A percentile compares a stretch with the other conserved stretches of the same genome.
These are phyloP conservation scores for Apis cerana DNA, from an alignment of 1,140 invertebrate species.

Conservation along the genomic window DNA sequence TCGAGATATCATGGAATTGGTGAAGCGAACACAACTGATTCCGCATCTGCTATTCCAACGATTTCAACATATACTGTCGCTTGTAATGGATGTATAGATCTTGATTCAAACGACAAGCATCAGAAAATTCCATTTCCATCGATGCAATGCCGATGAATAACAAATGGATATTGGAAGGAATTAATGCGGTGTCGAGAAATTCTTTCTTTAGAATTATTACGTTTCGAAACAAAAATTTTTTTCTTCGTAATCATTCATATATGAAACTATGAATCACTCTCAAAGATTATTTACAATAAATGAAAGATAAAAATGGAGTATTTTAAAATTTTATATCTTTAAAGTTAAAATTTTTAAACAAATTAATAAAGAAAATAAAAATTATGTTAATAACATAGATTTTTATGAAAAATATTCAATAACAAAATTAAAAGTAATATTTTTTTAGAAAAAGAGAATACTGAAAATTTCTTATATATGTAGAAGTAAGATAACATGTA, in stretches of 20 bases:
- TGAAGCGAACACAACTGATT: background rate
- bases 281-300: background rate
- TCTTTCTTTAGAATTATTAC: background rate
- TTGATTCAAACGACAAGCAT: background rate
- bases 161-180: background rate
- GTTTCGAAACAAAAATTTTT: background rate
- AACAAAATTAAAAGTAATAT: too few species aligned
- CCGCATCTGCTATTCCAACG: background rate
- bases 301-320: too few species aligned
- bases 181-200: background rate
- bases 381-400: too few species aligned
- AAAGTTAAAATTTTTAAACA: too few species aligned
- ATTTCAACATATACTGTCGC: background rate
- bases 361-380: too few species aligned
- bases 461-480: too few species aligned
- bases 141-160: background rate
- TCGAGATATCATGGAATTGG: conserved; percentile 50
- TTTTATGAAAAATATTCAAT: too few species aligned
- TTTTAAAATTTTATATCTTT: too few species aligned
- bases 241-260: background rate
- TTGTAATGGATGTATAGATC: background rate
- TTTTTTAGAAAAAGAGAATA: too few species aligned
- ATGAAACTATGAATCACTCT: background rate
- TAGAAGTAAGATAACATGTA: too few species aligned
- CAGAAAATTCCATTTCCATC: background rate